These are phyloP conservation scores for Gyrodactylus salaris DNA, from an alignment of 1,140 invertebrate species.

Conservation along the genomic window DNA sequence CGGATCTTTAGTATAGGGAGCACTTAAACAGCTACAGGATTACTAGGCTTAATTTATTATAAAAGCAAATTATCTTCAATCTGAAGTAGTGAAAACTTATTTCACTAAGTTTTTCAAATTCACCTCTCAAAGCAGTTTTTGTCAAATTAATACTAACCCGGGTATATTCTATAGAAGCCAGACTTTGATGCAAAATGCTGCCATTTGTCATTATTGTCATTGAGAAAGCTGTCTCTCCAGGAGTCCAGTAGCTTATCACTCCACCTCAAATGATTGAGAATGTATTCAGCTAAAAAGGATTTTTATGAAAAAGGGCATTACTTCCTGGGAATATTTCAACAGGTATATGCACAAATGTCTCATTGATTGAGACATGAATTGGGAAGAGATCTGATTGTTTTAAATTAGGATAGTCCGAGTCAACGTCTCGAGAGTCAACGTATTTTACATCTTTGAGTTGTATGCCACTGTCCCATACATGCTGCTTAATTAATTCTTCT, in stretches of 20 bases:
- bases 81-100: background rate
- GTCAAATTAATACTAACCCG: constrained; percentile 28
- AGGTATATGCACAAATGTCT: background rate
- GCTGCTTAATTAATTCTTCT: background rate
- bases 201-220: constrained; percentile 55
- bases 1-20: background rate
- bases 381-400: background rate
- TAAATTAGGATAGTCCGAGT: background rate
- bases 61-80: background rate
- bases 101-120: background rate
- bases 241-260: constrained; percentile 43
- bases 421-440: background rate
- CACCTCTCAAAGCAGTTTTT: background rate
- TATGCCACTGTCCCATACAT: background rate
- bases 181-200: constrained; percentile 71
- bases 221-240: constrained; percentile 46
- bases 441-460: background rate
- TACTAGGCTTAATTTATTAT: background rate
- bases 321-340: background rate
- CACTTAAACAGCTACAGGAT: background rate
- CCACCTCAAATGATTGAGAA: constrained; percentile 41
- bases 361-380: background rate
- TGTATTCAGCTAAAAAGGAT: constrained; percentile 14
- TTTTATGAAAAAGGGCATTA: background rate
- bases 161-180: constrained; percentile 60